phyloP scores from a whole-genome alignment of 2,113 vertebrate species.

The Malaclemys terrapin region DNA sequence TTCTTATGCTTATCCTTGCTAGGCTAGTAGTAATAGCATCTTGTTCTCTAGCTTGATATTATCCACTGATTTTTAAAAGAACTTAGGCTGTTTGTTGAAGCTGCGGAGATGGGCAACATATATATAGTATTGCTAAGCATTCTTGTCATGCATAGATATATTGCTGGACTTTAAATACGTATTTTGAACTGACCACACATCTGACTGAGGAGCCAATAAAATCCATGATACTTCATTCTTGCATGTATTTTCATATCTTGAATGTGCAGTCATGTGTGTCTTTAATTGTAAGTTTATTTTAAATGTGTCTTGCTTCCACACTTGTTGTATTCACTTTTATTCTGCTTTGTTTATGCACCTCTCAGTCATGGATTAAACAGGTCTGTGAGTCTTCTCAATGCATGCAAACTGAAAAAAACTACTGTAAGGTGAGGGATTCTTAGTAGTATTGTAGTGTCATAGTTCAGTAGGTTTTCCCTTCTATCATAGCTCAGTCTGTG shows the following conservation, averaged over 20 bases:
- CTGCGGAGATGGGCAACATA: background rate
- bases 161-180: slow-evolving; percentile 57
- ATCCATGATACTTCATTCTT: slow-evolving; percentile 50
- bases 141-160: slow-evolving; percentile 71
- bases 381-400: slow-evolving; percentile 81
- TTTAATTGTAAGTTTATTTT: slow-evolving; percentile 48
- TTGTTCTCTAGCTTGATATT: slow-evolving; percentile 41
- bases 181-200: slow-evolving; percentile 63
- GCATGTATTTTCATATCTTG: slow-evolving; percentile 46
- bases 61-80: slow-evolving; percentile 41
- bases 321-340: slow-evolving; percentile 57
- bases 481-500: background rate
- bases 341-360: slow-evolving; percentile 75
- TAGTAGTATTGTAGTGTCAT: slow-evolving; percentile 35
- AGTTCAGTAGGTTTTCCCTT: slow-evolving; percentile 27
- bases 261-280: slow-evolving; percentile 40
- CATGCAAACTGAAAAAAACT: slow-evolving; percentile 80
- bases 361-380: slow-evolving; percentile 73
- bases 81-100: background rate
- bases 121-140: slow-evolving; percentile 22
- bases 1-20: slow-evolving; percentile 45
- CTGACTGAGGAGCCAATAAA: slow-evolving; percentile 13
- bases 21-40: slow-evolving; percentile 41
- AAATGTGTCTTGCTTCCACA: slow-evolving; percentile 46
- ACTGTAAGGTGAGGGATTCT: slow-evolving; percentile 81